Conservation (phyloP, 2,113 vertebrate genomes). For the Gopherus flavomarginatus region DNA sequence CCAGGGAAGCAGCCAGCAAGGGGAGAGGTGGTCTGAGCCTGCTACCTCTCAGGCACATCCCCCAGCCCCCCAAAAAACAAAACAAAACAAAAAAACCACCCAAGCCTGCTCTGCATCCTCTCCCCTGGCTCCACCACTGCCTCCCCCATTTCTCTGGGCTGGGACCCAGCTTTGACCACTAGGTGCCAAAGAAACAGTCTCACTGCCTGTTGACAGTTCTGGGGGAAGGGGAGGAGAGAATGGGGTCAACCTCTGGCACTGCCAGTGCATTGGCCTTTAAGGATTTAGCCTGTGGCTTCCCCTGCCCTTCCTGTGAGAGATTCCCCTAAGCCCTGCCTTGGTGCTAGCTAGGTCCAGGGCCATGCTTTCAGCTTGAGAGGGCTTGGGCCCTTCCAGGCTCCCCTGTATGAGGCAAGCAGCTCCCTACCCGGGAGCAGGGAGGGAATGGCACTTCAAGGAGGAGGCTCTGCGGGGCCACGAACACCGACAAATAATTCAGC, state of each 20-base stretch:
- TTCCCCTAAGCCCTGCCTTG: background rate
- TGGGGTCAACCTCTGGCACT: background rate
- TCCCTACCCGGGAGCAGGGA: no score
- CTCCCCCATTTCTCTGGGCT: fast-evolving
- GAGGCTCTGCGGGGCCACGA: background rate
- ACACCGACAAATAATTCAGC: background rate
- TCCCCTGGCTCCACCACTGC: fast-evolving
- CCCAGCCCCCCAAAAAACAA: fast-evolving
- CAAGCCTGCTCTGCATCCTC: fast-evolving
- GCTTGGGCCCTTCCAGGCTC: no score
- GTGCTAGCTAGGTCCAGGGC: background rate
- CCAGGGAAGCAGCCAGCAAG: no score
- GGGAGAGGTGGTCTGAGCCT: no score
- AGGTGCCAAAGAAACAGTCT: background rate
- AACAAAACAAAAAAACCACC: no score
- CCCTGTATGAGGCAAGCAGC: background rate
- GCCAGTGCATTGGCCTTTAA: no score
- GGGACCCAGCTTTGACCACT: no score
- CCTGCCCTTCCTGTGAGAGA: background rate
- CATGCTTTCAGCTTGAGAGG: background rate
- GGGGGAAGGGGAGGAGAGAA: no score
- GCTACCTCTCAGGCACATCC: fast-evolving
- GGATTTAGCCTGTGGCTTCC: background rate
- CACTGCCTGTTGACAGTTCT: background rate
- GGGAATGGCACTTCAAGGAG: background rate